phyloP scores from a whole-genome alignment of 23 tunicate genomes.

The Oikopleura dioica region DNA sequence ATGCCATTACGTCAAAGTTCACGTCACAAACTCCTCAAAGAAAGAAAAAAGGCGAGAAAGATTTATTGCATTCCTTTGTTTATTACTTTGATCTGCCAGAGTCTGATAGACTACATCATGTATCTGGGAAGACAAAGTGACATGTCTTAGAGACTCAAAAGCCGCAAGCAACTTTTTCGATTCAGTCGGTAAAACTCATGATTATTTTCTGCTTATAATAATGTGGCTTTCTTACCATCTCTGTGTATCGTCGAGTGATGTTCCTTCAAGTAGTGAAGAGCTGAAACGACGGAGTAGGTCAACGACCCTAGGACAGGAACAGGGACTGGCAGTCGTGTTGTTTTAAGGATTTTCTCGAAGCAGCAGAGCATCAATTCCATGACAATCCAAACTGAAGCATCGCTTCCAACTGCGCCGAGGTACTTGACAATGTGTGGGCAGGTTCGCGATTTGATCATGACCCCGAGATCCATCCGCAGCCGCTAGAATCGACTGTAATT shows the following conservation, averaged over 20 bases:
- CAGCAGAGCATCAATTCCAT: conserved; percentile 91
- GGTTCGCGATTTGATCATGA: neutral
- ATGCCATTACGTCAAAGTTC: too few species aligned
- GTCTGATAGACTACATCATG: too few species aligned
- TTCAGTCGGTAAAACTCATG: too few species aligned
- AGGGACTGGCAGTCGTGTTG: conserved; percentile 42
- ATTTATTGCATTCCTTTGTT: too few species aligned
- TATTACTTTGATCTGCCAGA: too few species aligned
- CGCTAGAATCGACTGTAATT: neutral
- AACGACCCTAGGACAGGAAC: conserved; percentile 52
- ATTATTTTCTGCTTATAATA: too few species aligned
- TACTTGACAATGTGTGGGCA: neutral
- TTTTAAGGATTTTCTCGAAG: conserved; percentile 55
- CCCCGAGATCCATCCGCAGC: neutral
- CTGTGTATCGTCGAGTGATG: conserved; percentile 65
- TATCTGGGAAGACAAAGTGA: too few species aligned
- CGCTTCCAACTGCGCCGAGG: neutral
- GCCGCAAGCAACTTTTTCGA: too few species aligned
- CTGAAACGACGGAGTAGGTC: conserved; percentile 55
- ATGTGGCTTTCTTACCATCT: conserved; percentile 24
- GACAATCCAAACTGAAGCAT: conserved; percentile 49
- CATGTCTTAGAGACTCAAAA: too few species aligned
- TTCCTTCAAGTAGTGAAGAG: conserved; percentile 58
- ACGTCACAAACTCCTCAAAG: too few species aligned
- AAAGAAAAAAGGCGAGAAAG: too few species aligned